Conservation (phyloP, 2,797 vertebrate species). For the Balearica regulorum region DNA sequence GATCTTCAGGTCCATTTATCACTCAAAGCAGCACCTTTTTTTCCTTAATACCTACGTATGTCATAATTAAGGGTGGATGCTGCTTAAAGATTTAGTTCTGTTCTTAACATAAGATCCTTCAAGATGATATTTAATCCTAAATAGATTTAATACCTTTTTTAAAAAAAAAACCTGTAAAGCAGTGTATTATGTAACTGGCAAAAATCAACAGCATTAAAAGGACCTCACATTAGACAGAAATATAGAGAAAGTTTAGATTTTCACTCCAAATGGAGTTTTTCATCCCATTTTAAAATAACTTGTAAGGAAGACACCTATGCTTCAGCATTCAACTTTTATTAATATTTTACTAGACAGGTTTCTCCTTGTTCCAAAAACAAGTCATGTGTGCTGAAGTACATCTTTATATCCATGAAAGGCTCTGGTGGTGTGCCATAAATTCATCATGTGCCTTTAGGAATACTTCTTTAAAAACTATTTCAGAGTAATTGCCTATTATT, state of each 20-base stretch:
- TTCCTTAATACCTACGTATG: slow-evolving; percentile 25
- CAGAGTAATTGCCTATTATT: slow-evolving; percentile 43
- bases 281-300: not conserved
- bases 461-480: slow-evolving; percentile 40
- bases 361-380: slow-evolving; percentile 35
- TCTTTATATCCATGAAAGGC: slow-evolving; percentile 27
- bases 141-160: slow-evolving; percentile 36
- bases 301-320: not conserved
- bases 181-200: slow-evolving; percentile 47
- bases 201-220: slow-evolving; percentile 38
- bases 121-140: slow-evolving; percentile 61
- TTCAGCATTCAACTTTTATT: slow-evolving; percentile 22
- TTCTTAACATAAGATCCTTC: slow-evolving; percentile 48
- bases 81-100: slow-evolving; percentile 35
- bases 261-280: not conserved
- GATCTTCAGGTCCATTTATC: slow-evolving; percentile 68
- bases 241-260: not conserved
- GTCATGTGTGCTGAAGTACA: slow-evolving; percentile 10
- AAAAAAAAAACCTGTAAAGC: not conserved
- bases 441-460: slow-evolving; percentile 53
- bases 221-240: slow-evolving; percentile 19
- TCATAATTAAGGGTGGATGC: slow-evolving; percentile 60
- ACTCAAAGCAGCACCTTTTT: slow-evolving; percentile 53
- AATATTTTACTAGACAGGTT: slow-evolving; percentile 24
- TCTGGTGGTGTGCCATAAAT: slow-evolving; percentile 28